phyloP scores from a whole-genome alignment of 2,113 vertebrate species.

The Ammodytes dubius region DNA sequence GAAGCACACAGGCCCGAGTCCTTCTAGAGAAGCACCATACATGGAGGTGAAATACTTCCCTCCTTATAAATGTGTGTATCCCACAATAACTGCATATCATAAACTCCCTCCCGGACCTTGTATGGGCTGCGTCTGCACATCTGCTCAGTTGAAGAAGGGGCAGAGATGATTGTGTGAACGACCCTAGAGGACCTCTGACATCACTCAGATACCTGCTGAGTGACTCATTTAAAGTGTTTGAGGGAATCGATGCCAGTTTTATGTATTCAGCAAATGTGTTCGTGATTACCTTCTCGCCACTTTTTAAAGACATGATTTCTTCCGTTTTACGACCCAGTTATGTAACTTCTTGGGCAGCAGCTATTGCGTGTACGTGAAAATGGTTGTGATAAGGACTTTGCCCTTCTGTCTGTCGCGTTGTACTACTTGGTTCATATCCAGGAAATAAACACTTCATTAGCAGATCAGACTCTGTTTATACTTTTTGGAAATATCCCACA shows the following conservation, averaged over 20 bases:
- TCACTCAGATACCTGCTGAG: conserved; percentile 50
- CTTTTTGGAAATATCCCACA: background rate
- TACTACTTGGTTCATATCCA: background rate
- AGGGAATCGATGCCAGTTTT: conserved; percentile 47
- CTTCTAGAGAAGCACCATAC: conserved; percentile 79
- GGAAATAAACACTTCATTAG: background rate
- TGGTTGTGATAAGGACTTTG: conserved; percentile 43
- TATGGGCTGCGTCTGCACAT: conserved; percentile 73
- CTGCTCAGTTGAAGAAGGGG: conserved; percentile 52
- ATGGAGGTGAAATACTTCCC: conserved; percentile 79
- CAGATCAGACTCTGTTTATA: background rate
- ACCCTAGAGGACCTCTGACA: conserved; percentile 47
- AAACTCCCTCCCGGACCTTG: conserved; percentile 79
- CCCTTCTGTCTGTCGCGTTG: background rate
- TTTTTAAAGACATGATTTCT: conserved; percentile 36
- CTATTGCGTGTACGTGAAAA: conserved; percentile 17
- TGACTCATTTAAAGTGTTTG: conserved; percentile 71
- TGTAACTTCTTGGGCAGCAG: conserved; percentile 41
- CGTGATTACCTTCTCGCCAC: conserved; percentile 46
- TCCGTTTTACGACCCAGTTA: conserved; percentile 48
- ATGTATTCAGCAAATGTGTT: conserved; percentile 62
- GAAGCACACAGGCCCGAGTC: conserved; percentile 58
- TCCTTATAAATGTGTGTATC: conserved; percentile 82
- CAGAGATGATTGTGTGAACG: conserved; percentile 37
- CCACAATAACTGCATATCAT: conserved; percentile 79